phyloP scores from a whole-genome alignment of 2,797 vertebrate genomes.

The Acanthiza pusilla region DNA sequence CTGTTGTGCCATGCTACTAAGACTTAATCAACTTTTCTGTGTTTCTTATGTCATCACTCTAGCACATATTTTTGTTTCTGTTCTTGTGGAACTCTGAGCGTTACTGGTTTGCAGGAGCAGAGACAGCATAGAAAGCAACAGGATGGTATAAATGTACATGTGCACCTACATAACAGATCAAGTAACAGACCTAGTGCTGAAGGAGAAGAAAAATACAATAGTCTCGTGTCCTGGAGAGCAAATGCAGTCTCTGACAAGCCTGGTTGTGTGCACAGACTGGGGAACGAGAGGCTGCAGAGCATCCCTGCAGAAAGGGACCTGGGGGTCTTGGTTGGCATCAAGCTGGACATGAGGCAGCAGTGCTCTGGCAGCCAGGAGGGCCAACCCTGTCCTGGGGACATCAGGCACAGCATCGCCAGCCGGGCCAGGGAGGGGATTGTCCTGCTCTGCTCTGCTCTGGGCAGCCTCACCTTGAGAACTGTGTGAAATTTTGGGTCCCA shows the following conservation, averaged over 20 bases:
- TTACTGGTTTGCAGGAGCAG: not conserved
- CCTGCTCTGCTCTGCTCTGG: not conserved
- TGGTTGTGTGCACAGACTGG: not conserved
- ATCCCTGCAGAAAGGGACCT: fast-evolving
- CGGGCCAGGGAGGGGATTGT: fast-evolving
- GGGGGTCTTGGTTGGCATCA: fast-evolving
- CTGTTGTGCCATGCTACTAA: not conserved
- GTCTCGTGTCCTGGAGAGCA: not conserved
- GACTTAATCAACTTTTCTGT: not conserved
- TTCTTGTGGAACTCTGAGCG: not conserved
- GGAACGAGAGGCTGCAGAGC: not conserved
- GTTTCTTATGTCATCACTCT: not conserved
- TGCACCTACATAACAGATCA: not conserved
- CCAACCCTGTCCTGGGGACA: fast-evolving
- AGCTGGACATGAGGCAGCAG: not conserved
- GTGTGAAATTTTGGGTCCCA: fast-evolving
- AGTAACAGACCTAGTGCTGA: not conserved
- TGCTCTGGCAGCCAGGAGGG: not conserved
- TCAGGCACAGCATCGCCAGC: fast-evolving
- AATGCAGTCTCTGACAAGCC: not conserved
- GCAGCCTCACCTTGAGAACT: fast-evolving
- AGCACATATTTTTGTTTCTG: not conserved
- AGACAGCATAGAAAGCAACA: not conserved
- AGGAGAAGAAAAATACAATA: not conserved
- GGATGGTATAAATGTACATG: not conserved